Conservation (phyloP, 2,113 vertebrate species). For the Actenoides lindsayi region DNA sequence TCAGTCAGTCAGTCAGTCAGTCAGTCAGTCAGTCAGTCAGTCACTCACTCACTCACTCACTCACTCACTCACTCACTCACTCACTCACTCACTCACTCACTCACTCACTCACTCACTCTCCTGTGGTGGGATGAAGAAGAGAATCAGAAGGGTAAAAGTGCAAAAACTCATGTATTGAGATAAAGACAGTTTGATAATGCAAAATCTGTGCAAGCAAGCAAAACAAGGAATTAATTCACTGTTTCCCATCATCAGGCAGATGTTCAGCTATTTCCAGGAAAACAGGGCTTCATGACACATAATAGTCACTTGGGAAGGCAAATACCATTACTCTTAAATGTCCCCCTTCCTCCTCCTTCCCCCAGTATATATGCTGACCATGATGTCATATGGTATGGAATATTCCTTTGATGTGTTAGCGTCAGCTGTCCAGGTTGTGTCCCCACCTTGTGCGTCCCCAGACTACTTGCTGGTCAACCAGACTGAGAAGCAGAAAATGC, state of each 20-base stretch:
- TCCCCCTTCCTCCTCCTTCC: neutral
- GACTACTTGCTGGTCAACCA: fast-evolving
- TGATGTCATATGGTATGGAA: too few species aligned
- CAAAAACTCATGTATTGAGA: neutral
- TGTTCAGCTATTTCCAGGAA: neutral
- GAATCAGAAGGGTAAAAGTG: neutral
- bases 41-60: too few species aligned
- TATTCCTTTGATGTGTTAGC: neutral
- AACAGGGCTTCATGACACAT: fast-evolving
- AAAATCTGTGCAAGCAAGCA: neutral
- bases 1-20: too few species aligned
- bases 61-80: neutral
- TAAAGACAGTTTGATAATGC: neutral
- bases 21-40: too few species aligned
- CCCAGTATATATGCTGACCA: neutral
- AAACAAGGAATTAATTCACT: neutral
- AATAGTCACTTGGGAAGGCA: neutral
- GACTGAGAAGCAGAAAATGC: neutral
- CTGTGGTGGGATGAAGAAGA: neutral
- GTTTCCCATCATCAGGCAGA: neutral
- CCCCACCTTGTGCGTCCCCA: neutral
- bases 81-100: too few species aligned
- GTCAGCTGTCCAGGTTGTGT: neutral
- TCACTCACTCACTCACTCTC: neutral
- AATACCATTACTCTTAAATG: neutral